Conservation (phyloP, 2,888 invertebrate genomes). For the Morinoia aosen region DNA sequence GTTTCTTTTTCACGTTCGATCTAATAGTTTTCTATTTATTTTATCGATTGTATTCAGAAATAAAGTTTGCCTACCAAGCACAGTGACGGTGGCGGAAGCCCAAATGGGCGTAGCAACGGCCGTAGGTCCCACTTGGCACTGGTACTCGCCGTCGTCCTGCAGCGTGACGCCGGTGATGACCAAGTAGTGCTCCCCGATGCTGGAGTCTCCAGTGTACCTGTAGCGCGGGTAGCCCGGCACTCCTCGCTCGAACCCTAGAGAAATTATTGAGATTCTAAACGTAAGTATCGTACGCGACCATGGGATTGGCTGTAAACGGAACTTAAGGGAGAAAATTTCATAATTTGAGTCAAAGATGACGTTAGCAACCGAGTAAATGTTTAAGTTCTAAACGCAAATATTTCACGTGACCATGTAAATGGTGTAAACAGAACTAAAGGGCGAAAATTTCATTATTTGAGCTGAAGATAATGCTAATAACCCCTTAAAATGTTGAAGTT, state of each 20-base stretch:
- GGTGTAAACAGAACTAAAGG: too few relatives aligned
- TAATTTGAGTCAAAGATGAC: too few relatives aligned
- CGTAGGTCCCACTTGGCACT: conserved; percentile 52
- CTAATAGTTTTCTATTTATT: too few relatives aligned
- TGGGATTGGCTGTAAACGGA: background rate
- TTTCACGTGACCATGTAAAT: background rate
- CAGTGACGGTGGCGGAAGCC: conserved; percentile 51
- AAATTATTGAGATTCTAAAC: background rate
- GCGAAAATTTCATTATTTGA: too few relatives aligned
- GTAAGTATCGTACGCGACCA: background rate
- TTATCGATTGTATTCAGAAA: background rate
- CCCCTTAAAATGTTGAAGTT: too few relatives aligned
- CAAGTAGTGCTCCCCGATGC: conserved; percentile 51
- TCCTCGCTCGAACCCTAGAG: conserved; percentile 41
- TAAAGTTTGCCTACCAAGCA: conserved; percentile 15
- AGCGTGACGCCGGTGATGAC: conserved; percentile 51
- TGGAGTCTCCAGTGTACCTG: conserved; percentile 42
- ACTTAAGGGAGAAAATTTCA: too few relatives aligned
- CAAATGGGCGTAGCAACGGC: conserved; percentile 39
- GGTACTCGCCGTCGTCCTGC: conserved; percentile 54
- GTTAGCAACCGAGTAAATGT: too few relatives aligned
- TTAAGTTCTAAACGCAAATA: background rate
- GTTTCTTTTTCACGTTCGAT: too few relatives aligned
- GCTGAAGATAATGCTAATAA: too few relatives aligned
- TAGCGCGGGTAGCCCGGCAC: conserved; percentile 54